Base-by-base conservation (phyloP, 2,888 invertebrate species). In the Sinelater perroti region DNA sequence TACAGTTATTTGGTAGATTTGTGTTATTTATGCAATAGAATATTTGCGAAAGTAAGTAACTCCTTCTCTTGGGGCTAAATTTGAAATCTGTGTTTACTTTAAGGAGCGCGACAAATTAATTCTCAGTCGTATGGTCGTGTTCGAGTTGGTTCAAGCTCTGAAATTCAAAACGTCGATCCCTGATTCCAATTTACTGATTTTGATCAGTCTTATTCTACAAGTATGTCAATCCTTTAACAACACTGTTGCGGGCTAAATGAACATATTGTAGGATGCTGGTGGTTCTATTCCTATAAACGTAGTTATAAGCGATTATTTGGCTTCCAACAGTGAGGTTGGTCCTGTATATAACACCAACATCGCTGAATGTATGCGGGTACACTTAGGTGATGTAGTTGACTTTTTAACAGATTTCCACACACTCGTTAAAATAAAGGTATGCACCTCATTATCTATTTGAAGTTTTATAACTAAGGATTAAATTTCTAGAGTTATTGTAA, bases 391-490 rank as follows among this genome's bases (percentile, higher is more conserved):
- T 78, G 90, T 95, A 65, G 82, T 98, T 31, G 98, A 98, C 63
- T 93, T 99, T 76, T 83, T 99, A 62, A 90, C 94, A 6, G 99
- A 99, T 78, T 93, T 97, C 63, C 96, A 99, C 74, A 93, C 97
- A 1, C 84, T 99, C 51, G 93, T 93, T 68, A 97, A 97, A 84
- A 90, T 99, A 64, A 98, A 97, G 88, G 95, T 95, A 76, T 64
- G n/a, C n/a, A n/a, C n/a, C n/a, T n/a, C n/a, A n/a, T n/a, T n/a
- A n/a, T n/a, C n/a, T n/a, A n/a, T n/a, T n/a, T n/a, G n/a, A n/a
- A n/a, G n/a, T n/a, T n/a, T n/a, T n/a, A n/a, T n/a, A n/a, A n/a
- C 36, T 14, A 4, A 3, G 35, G 26, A 13, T n/a, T n/a, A n/a
- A n/a, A 4, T 36, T 74, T 76, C 60, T 66, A 89, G 87, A 88